Conservation (phyloP, 1,140 invertebrate species). For the Hypsibius dujardini region DNA sequence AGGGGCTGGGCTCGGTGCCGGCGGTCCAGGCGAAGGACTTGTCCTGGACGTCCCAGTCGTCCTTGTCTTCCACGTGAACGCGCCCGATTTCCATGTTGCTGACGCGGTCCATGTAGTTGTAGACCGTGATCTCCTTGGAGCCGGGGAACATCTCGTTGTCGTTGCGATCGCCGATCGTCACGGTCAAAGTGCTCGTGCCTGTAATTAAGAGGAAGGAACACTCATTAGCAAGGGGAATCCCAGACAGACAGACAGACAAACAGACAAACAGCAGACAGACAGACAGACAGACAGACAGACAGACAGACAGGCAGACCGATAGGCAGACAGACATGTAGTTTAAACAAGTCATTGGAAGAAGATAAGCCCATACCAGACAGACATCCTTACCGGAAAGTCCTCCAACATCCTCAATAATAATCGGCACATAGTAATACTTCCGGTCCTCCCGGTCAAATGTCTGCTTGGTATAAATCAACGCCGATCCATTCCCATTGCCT, state of each 20-base stretch:
- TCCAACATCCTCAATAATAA: conserved; percentile 77
- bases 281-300: too few species aligned
- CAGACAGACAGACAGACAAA: too few species aligned
- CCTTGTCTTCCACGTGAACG: conserved; percentile 84
- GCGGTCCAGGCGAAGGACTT: conserved; percentile 88
- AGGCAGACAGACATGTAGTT: too few species aligned
- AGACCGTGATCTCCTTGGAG: conserved; percentile 85
- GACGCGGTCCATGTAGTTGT: conserved; percentile 66
- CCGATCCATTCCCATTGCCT: conserved; percentile 85
- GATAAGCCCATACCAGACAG: too few species aligned
- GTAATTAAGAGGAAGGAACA: conserved; percentile 36
- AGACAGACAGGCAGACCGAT: too few species aligned
- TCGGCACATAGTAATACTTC: conserved; percentile 81
- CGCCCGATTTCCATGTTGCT: conserved; percentile 71
- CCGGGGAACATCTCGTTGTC: conserved; percentile 94
- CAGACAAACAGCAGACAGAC: too few species aligned
- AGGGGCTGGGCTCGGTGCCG: conserved; percentile 48
- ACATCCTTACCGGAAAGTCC: conserved; percentile 47
- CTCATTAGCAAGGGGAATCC: too few species aligned
- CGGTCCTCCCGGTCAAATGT: conserved; percentile 86
- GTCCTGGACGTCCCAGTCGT: conserved; percentile 91
- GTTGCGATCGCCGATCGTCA: conserved; percentile 87
- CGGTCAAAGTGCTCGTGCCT: conserved; percentile 77
- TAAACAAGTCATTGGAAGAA: too few species aligned
- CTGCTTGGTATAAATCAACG: conserved; percentile 66